Conservation (phyloP, 1,140 invertebrate species). For the Megalopta genalis region DNA sequence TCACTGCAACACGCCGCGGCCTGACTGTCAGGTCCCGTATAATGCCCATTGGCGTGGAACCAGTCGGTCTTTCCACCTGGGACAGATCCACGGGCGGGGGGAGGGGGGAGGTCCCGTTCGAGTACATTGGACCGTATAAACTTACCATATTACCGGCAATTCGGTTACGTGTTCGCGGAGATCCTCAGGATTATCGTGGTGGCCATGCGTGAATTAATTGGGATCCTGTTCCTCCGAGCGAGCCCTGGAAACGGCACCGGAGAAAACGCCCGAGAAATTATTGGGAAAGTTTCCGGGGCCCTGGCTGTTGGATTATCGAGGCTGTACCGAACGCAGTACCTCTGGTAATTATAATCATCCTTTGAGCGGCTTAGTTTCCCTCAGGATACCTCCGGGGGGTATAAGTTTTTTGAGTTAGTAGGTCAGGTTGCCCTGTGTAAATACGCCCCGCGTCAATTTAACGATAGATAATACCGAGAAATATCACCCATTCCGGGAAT, state of each 20-base stretch:
- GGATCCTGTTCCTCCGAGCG: background rate
- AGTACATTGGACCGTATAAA: conserved; percentile 61
- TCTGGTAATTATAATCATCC: background rate
- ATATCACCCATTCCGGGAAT: background rate
- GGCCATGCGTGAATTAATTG: conserved; percentile 43
- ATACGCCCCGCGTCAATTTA: background rate
- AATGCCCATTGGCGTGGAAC: conserved; percentile 71
- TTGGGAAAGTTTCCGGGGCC: background rate
- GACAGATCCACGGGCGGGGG: conserved; percentile 35
- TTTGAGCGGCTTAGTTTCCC: background rate
- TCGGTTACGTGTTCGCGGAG: conserved; percentile 40
- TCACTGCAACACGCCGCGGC: conserved; percentile 76
- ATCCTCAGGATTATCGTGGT: conserved; percentile 39
- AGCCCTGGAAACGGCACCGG: background rate
- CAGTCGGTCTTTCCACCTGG: conserved; percentile 62
- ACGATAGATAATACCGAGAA: background rate
- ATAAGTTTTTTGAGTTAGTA: no score
- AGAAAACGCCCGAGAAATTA: conserved; percentile 5
- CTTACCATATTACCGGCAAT: conserved; percentile 53
- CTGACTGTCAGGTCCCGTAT: conserved; percentile 72
- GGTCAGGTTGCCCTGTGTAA: background rate
- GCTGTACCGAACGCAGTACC: background rate
- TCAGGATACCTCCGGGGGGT: no score
- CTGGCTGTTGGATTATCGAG: background rate
- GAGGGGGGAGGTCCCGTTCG: conserved; percentile 38